Percentiles rank a stretch among this genome's conserved stretches.
phyloP scores from a whole-genome alignment of 2,113 vertebrate genomes.

The Eleginops maclovinus region DNA sequence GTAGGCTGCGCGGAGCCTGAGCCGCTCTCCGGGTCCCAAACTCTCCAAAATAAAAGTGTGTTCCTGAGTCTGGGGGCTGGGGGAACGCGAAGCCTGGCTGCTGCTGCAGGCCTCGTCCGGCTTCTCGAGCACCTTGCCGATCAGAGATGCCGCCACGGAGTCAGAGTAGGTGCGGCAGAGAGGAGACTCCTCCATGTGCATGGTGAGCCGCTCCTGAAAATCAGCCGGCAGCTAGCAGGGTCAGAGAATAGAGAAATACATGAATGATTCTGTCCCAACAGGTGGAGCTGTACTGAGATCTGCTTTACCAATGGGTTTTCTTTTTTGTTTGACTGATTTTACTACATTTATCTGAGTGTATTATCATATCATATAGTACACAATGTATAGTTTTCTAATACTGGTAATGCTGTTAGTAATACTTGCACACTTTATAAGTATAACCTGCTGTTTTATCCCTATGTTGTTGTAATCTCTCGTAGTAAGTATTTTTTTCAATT shows the following conservation, averaged over 20 bases:
- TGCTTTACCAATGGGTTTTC: no score
- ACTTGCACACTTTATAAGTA: no score
- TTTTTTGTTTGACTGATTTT: no score
- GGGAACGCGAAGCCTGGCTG: constrained; percentile 88
- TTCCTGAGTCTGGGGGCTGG: constrained; percentile 87
- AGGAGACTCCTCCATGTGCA: constrained; percentile 90
- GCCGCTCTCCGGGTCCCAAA: constrained; percentile 83
- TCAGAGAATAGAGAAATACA: constrained; percentile 12
- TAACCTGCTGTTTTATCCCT: no score
- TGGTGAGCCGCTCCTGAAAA: constrained; percentile 93
- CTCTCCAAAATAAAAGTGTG: constrained; percentile 80
- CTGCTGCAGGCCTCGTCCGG: constrained; percentile 88
- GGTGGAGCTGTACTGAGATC: not conserved
- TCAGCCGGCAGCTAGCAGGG: constrained; percentile 89
- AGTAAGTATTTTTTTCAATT: no score
- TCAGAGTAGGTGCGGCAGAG: constrained; percentile 91
- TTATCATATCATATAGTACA: no score
- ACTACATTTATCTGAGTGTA: no score
- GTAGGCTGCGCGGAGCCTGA: constrained; percentile 85
- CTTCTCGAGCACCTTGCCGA: constrained; percentile 93
- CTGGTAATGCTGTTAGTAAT: no score
- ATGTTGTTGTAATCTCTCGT: no score
- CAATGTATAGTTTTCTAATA: no score
- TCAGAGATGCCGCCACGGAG: constrained; percentile 89
- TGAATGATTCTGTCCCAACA: not conserved